These are phyloP conservation scores for Lumbricus terrestris DNA, from an alignment of 2,888 invertebrate species.

Conservation along the genomic window DNA sequence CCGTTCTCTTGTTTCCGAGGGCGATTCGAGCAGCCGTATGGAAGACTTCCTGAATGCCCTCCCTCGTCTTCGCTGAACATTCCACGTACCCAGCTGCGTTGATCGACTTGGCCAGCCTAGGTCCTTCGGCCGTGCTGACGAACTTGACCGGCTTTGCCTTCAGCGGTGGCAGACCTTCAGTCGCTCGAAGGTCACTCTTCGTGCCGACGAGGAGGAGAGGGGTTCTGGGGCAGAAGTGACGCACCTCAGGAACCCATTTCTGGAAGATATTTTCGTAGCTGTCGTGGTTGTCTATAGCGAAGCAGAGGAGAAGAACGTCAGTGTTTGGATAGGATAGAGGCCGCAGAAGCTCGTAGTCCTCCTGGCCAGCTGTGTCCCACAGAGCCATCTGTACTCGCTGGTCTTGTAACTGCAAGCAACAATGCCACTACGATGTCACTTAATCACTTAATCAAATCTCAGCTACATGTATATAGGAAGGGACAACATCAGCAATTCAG, in stretches of 20 bases:
- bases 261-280: constrained; percentile 34
- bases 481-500: background rate
- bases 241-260: constrained; percentile 35
- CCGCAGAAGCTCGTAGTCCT: constrained; percentile 36
- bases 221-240: constrained; percentile 31
- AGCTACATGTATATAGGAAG: background rate
- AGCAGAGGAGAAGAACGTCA: constrained; percentile 35
- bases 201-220: constrained; percentile 38
- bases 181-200: constrained; percentile 35
- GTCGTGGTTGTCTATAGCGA: constrained; percentile 34
- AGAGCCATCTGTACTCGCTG: constrained; percentile 31
- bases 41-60: constrained; percentile 37
- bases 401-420: constrained; percentile 22
- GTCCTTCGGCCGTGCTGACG: constrained; percentile 8
- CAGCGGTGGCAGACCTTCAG: background rate
- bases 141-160: background rate
- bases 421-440: background rate
- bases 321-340: constrained; percentile 39
- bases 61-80: constrained; percentile 39
- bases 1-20: constrained; percentile 25
- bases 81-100: constrained; percentile 34
- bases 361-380: constrained; percentile 39
- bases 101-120: constrained; percentile 30
- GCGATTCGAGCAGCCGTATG: constrained; percentile 38
- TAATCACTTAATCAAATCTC: background rate